Conservation (phyloP, 1,140 invertebrate genomes). For the Patella vulgata region DNA sequence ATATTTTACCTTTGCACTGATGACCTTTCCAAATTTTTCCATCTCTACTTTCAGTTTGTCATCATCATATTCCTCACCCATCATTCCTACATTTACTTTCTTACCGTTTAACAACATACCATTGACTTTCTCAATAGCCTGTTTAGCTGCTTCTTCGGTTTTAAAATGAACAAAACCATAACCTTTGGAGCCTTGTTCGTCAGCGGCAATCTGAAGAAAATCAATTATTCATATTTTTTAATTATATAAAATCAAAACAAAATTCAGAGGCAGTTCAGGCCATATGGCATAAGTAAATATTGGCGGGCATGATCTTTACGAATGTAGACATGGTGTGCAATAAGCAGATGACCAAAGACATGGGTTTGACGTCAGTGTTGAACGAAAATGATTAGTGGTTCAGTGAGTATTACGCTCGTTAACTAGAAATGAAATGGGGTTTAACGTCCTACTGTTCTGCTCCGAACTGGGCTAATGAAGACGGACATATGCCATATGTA, state of each 20-base stretch:
- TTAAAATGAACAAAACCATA: slow-evolving; percentile 99
- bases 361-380: too few relatives aligned
- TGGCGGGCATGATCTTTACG: neutral
- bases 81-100: slow-evolving; percentile 95
- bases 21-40: slow-evolving; percentile 93
- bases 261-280: too few relatives aligned
- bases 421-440: too few relatives aligned
- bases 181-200: slow-evolving; percentile 96
- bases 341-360: too few relatives aligned
- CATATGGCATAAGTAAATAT: neutral
- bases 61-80: slow-evolving; percentile 94
- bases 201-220: slow-evolving; percentile 78
- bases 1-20: slow-evolving; percentile 80
- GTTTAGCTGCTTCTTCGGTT: slow-evolving; percentile 98
- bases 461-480: too few relatives aligned
- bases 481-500: slow-evolving; percentile 99
- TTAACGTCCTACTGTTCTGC: too few relatives aligned
- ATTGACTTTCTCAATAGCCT: slow-evolving; percentile 95
- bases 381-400: too few relatives aligned
- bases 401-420: too few relatives aligned
- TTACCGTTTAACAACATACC: slow-evolving; percentile 95
- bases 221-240: slow-evolving; percentile 3
- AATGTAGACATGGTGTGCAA: too few relatives aligned
- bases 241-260: too few relatives aligned
- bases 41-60: slow-evolving; percentile 94